phyloP scores from a whole-genome alignment of 1,140 invertebrate species.

The Formica exsecta region DNA sequence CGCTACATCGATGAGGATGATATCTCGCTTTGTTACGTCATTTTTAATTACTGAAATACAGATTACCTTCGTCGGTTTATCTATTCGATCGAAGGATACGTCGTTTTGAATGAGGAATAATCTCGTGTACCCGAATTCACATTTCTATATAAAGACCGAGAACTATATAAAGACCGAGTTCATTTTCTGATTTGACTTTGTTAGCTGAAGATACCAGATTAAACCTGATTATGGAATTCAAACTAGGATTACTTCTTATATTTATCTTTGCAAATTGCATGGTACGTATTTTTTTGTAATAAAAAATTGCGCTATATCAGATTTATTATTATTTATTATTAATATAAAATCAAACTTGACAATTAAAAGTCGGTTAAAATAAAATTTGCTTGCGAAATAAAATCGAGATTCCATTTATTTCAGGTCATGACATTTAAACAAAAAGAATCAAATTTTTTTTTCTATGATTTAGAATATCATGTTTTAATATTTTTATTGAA shows the following conservation, averaged over 20 bases:
- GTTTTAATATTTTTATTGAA: not conserved
- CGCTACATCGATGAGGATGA: not conserved
- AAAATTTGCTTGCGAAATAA: not conserved
- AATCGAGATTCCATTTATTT: not conserved
- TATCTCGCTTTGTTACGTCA: slow-evolving; percentile 5
- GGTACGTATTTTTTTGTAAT: slow-evolving; percentile 15
- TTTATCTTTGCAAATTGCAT: slow-evolving; percentile 2
- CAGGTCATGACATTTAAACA: not conserved
- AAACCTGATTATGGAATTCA: slow-evolving; percentile 14
- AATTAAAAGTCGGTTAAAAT: not conserved
- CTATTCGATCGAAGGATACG: slow-evolving; percentile 43
- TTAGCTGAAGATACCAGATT: not conserved
- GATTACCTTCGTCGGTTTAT: slow-evolving; percentile 26
- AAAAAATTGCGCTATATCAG: not conserved
- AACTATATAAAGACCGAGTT: slow-evolving; percentile 30
- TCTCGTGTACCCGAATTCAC: slow-evolving; percentile 1
- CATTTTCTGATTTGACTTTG: slow-evolving; percentile 26
- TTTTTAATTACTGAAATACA: slow-evolving; percentile 48
- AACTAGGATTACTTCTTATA: not conserved
- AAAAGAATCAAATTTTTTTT: not conserved
- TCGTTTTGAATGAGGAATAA: slow-evolving; percentile 14
- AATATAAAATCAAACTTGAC: not conserved
- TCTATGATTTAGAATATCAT: not conserved
- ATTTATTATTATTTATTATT: not conserved
- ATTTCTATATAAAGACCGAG: slow-evolving; percentile 8